These are phyloP conservation scores for Lordiphosa clarofinis DNA, from an alignment of 1,140 invertebrate genomes.

Conservation along the genomic window DNA sequence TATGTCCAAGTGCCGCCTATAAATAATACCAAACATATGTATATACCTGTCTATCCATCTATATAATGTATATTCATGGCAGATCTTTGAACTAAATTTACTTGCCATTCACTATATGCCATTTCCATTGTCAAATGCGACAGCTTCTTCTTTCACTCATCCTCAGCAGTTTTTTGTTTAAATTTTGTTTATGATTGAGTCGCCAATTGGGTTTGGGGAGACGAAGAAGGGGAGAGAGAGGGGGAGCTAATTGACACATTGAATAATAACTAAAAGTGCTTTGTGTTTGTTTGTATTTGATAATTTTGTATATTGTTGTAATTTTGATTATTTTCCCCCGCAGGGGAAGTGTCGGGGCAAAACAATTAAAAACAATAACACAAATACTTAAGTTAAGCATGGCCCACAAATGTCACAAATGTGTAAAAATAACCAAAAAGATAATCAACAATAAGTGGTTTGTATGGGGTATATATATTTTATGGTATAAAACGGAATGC, in stretches of 20 bases:
- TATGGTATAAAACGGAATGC: neutral
- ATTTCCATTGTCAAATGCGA: constrained; percentile 38
- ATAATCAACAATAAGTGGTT: neutral
- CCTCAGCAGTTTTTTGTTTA: constrained; percentile 1
- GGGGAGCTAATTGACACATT: neutral
- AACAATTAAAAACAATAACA: constrained; percentile 7
- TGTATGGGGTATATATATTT: neutral
- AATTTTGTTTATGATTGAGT: constrained; percentile 5
- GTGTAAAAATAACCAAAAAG: neutral
- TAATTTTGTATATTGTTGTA: constrained; percentile 1
- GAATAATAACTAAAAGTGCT: neutral
- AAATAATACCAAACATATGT: constrained; percentile 49
- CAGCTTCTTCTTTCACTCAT: neutral
- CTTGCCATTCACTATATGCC: constrained; percentile 12
- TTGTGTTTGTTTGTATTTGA: neutral
- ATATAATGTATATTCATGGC: constrained; percentile 26
- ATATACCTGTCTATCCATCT: constrained; percentile 1
- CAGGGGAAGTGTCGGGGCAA: neutral
- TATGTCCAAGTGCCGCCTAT: constrained; percentile 63
- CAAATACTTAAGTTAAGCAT: constrained; percentile 1
- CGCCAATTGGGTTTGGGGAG: constrained; percentile 8
- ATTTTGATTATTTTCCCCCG: constrained; percentile 4
- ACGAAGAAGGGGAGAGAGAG: no score
- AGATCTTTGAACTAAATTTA: constrained; percentile 59
- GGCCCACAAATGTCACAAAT: constrained; percentile 8